These are phyloP conservation scores for Melinopterus prodromus DNA, from an alignment of 2,888 invertebrate species.

Conservation along the genomic window DNA sequence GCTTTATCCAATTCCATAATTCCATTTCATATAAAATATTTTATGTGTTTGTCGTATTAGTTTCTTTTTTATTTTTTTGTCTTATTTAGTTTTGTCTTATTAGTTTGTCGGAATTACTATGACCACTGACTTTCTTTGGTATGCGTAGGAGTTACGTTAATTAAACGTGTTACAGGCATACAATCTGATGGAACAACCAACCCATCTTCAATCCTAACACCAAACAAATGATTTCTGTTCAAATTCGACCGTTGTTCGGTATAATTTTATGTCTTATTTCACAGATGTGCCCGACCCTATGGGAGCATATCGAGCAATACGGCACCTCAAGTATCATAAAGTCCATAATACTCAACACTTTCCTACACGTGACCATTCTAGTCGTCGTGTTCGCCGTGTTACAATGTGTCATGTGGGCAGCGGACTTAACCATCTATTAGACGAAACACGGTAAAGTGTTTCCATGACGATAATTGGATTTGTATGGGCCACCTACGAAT, in stretches of 20 bases:
- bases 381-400: constrained; percentile 4
- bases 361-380: not conserved
- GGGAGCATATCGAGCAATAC: not conserved
- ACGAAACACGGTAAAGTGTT: constrained; percentile 29
- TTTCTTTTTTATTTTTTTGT: too few species aligned
- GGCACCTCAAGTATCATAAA: not conserved
- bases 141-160: not conserved
- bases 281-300: not conserved
- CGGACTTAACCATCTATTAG: constrained; percentile 24
- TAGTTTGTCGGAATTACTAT: too few species aligned
- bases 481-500: constrained; percentile 31
- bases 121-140: not conserved
- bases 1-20: too few species aligned
- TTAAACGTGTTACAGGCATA: not conserved
- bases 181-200: not conserved
- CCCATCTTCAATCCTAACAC: not conserved
- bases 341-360: constrained; percentile 4
- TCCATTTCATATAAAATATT: too few species aligned
- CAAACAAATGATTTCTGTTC: not conserved
- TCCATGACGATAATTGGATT: constrained; percentile 29
- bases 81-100: too few species aligned
- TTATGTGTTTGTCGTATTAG: too few species aligned
- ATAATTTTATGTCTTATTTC: constrained; percentile 4
- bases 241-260: not conserved
- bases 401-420: constrained; percentile 26